phyloP scores from a whole-genome alignment of 2,888 invertebrate genomes.

The Drosophila seclusa region DNA sequence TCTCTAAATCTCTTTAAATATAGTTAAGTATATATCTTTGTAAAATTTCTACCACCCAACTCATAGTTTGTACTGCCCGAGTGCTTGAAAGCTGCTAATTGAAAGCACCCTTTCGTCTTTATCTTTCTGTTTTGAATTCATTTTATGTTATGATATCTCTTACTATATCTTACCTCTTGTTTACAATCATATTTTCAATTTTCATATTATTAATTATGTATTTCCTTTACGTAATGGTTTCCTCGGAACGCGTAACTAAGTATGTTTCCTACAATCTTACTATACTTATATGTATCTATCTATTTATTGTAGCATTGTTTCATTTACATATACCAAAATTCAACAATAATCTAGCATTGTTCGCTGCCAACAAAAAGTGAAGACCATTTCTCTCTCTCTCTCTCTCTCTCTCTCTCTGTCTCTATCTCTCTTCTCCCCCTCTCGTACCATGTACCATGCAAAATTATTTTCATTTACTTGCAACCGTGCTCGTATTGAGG shows the following conservation, averaged over 20 bases:
- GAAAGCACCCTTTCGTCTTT: conserved; percentile 52
- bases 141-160: conserved; percentile 39
- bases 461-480: conserved; percentile 46
- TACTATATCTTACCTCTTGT: conserved; percentile 22
- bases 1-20: conserved; percentile 13
- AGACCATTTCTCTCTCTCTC: conserved; percentile 2
- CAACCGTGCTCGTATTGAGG: conserved; percentile 30
- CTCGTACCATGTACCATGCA: conserved; percentile 41
- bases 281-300: conserved; percentile 26
- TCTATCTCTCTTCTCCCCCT: neutral
- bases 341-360: conserved; percentile 42
- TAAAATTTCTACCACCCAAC: conserved; percentile 30
- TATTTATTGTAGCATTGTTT: conserved; percentile 59
- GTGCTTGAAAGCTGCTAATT: conserved; percentile 60
- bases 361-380: conserved; percentile 27
- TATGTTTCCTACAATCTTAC: conserved; percentile 33
- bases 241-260: conserved; percentile 12
- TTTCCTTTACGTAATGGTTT: conserved; percentile 37
- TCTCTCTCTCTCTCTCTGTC: neutral
- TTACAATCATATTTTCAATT: conserved; percentile 30
- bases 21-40: conserved; percentile 37
- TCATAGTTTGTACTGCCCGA: conserved; percentile 47
- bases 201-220: conserved; percentile 14
- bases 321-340: conserved; percentile 61
- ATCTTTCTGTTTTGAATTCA: conserved; percentile 35